Evolutionary conservation across 1,140 invertebrate species (phyloP).

Genomic region (Cylas formicarius): DNA sequence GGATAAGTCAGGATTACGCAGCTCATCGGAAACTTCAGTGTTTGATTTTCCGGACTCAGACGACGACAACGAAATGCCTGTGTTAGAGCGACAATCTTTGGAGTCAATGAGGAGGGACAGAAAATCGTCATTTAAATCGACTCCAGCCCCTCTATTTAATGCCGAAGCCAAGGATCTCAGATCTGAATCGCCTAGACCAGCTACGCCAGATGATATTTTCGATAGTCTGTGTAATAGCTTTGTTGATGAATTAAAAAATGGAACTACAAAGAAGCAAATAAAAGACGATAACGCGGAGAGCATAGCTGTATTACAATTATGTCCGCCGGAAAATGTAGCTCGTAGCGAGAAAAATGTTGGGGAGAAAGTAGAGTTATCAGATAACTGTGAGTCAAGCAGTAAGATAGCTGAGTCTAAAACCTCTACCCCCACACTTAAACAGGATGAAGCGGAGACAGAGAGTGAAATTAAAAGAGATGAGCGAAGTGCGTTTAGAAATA

Average conservation of each 20-base stretch:
- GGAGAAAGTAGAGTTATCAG: not conserved
- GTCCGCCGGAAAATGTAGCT: no score
- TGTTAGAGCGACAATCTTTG: conserved; percentile 47
- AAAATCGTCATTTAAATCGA: conserved; percentile 43
- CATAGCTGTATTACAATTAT: no score
- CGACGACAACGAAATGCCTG: conserved; percentile 51
- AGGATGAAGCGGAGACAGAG: conserved; percentile 29
- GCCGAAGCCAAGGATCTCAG: conserved; percentile 13
- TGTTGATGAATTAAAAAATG: conserved; percentile 58
- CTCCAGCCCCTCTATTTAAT: conserved; percentile 7
- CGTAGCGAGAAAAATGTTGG: not conserved
- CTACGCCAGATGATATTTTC: conserved; percentile 42
- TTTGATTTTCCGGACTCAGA: conserved; percentile 57
- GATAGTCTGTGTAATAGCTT: conserved; percentile 61
- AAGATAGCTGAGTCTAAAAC: conserved; percentile 5
- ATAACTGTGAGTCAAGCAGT: not conserved
- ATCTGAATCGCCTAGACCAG: conserved; percentile 27
- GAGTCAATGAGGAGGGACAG: conserved; percentile 50
- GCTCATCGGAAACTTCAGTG: conserved; percentile 56
- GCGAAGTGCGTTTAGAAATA: conserved; percentile 8
- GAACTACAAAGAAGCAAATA: conserved; percentile 18
- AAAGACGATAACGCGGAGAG: conserved; percentile 18
- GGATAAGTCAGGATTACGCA: conserved; percentile 48
- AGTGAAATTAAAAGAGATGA: conserved; percentile 20
- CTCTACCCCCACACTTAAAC: no score